A percentile compares a stretch with the other conserved stretches of the same genome.
phyloP scores from a whole-genome alignment of 2,113 vertebrate species.

The Tupaia tana region DNA sequence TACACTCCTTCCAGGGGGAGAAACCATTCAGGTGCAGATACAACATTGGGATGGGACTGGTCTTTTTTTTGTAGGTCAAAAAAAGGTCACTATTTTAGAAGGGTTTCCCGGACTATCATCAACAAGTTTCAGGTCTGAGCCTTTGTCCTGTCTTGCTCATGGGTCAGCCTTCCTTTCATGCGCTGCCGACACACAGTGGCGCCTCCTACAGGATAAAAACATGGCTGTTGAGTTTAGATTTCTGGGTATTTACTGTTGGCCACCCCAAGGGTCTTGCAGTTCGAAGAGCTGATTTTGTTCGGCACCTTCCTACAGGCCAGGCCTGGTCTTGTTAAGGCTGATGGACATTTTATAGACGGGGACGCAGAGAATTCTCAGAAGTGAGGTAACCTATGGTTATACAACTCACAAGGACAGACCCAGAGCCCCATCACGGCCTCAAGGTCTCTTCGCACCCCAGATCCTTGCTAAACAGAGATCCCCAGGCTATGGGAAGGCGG shows the following conservation, averaged over 20 bases:
- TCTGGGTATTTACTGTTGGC: not conserved
- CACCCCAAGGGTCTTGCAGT: accelerated
- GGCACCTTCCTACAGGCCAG: not conserved
- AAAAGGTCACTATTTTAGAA: not conserved
- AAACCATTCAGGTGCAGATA: not conserved
- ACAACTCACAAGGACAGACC: too few relatives aligned
- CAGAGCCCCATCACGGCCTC: accelerated
- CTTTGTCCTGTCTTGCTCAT: not conserved
- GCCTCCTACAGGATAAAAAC: not conserved
- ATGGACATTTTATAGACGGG: not conserved
- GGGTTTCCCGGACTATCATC: too few relatives aligned
- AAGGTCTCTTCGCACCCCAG: accelerated
- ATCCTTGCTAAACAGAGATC: not conserved
- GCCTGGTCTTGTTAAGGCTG: accelerated
- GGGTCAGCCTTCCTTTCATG: not conserved
- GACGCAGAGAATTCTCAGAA: not conserved
- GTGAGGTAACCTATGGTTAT: too few relatives aligned
- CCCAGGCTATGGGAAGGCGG: not conserved
- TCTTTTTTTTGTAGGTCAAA: not conserved
- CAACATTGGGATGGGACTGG: accelerated
- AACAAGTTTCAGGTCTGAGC: not conserved
- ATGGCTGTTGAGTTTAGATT: not conserved
- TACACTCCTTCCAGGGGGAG: not conserved
- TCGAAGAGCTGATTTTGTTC: not conserved
- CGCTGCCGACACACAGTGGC: accelerated